Conservation (phyloP, 2,113 vertebrate species). For the Podilymbus podiceps region DNA sequence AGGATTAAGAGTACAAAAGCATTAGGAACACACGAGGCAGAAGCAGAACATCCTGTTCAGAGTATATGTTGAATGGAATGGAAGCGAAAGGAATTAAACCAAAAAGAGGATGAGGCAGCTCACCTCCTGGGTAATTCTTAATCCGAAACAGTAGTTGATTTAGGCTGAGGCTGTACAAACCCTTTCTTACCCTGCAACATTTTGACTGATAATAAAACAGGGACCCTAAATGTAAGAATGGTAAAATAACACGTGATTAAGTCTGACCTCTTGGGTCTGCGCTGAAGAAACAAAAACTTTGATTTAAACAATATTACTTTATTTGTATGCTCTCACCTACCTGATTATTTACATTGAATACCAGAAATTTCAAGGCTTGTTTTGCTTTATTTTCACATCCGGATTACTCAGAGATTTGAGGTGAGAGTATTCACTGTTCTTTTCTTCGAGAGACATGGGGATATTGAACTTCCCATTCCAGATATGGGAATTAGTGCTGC, state of each 20-base stretch:
- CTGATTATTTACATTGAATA: neutral
- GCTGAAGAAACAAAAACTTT: neutral
- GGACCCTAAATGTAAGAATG: neutral
- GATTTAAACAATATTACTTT: neutral
- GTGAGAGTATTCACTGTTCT: neutral
- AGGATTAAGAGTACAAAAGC: neutral
- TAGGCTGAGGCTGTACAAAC: neutral
- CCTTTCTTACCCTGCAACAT: neutral
- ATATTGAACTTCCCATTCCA: neutral
- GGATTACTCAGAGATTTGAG: neutral
- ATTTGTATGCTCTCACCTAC: neutral
- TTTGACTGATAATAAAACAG: neutral
- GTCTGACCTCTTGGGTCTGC: neutral
- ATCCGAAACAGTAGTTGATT: neutral
- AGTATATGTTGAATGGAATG: neutral
- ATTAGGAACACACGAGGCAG: neutral
- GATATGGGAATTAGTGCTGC: neutral
- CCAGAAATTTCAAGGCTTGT: neutral
- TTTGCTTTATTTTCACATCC: neutral
- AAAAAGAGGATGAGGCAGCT: neutral
- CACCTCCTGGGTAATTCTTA: neutral
- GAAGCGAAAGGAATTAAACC: neutral
- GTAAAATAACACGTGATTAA: neutral
- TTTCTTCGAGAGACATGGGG: neutral
- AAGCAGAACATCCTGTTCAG: neutral